A percentile compares a stretch with the other conserved stretches of the same genome.
These are phyloP conservation scores for Panagrolaimus sp. DNA, from an alignment of 1,140 invertebrate genomes.

Conservation along the genomic window DNA sequence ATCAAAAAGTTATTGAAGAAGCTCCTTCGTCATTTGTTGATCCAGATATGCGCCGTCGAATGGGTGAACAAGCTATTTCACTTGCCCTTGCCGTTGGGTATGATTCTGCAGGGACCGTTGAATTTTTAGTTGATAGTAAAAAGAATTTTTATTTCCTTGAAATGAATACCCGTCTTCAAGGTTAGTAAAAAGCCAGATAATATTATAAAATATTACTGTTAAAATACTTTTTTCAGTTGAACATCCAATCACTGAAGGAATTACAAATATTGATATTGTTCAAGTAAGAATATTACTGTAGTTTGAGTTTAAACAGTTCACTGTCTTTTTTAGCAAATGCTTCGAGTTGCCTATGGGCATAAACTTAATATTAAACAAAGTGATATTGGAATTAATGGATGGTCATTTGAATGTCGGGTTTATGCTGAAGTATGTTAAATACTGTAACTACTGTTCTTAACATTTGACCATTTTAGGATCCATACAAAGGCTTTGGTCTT, in stretches of 20 bases:
- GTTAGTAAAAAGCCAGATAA: too few species aligned
- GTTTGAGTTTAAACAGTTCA: background rate
- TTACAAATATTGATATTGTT: slow-evolving; percentile 75
- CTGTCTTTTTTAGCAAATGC: slow-evolving; percentile 67
- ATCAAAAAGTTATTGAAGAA: slow-evolving; percentile 76
- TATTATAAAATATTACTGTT: too few species aligned
- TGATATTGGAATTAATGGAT: slow-evolving; percentile 65
- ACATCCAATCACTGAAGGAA: slow-evolving; percentile 72
- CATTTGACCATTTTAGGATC: slow-evolving; percentile 65
- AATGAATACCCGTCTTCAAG: slow-evolving; percentile 73
- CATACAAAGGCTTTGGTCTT: slow-evolving; percentile 70
- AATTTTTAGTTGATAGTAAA: slow-evolving; percentile 70
- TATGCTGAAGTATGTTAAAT: slow-evolving; percentile 63
- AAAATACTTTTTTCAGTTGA: too few species aligned
- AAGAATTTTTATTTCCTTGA: slow-evolving; percentile 73
- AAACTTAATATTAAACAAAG: slow-evolving; percentile 63
- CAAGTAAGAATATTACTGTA: slow-evolving; percentile 45
- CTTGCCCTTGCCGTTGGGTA: slow-evolving; percentile 69
- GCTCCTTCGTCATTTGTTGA: slow-evolving; percentile 69
- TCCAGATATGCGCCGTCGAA: slow-evolving; percentile 64
- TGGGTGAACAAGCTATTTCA: slow-evolving; percentile 67
- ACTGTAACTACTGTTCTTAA: background rate
- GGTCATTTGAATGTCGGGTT: slow-evolving; percentile 68
- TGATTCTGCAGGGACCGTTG: slow-evolving; percentile 70
- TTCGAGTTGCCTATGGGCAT: slow-evolving; percentile 68